A percentile compares a stretch with the other conserved stretches of the same genome.
phyloP scores from a whole-genome alignment of 2,888 invertebrate species.

The Leucophenga maculata region DNA sequence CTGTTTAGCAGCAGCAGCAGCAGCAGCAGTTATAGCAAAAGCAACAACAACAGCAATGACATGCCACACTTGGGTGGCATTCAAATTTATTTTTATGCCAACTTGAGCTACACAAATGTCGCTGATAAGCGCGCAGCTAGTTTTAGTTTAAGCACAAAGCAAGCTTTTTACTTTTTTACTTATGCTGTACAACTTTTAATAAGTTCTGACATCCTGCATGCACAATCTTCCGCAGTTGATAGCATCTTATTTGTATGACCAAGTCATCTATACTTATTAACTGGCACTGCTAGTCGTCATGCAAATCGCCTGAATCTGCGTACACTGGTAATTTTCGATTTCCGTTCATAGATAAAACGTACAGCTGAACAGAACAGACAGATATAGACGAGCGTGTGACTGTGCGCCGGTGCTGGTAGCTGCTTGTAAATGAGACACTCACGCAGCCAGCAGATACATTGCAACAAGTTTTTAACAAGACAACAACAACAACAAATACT shows the following conservation, averaged over 20 bases:
- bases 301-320: conserved; percentile 62
- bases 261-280: not conserved
- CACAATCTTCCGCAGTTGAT: no score
- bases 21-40: conserved; percentile 31
- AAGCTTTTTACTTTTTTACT: no score
- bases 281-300: conserved; percentile 39
- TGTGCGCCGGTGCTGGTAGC: conserved; percentile 33
- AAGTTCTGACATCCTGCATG: conserved; percentile 9
- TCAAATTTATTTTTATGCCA: conserved; percentile 24
- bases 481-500: conserved; percentile 38
- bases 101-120: not conserved
- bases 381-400: conserved; percentile 2
- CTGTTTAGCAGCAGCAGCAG: conserved; percentile 50
- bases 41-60: conserved; percentile 16
- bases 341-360: conserved; percentile 58
- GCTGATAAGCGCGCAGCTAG: conserved; percentile 2
- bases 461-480: conserved; percentile 24
- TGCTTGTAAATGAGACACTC: conserved; percentile 11
- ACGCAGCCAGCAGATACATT: conserved; percentile 10
- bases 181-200: not conserved
- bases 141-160: no score
- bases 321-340: conserved; percentile 65
- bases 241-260: no score
- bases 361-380: not conserved
- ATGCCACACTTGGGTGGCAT: conserved; percentile 21